Conservation (phyloP, 2,797 vertebrate genomes). For the Danionella dracula region DNA sequence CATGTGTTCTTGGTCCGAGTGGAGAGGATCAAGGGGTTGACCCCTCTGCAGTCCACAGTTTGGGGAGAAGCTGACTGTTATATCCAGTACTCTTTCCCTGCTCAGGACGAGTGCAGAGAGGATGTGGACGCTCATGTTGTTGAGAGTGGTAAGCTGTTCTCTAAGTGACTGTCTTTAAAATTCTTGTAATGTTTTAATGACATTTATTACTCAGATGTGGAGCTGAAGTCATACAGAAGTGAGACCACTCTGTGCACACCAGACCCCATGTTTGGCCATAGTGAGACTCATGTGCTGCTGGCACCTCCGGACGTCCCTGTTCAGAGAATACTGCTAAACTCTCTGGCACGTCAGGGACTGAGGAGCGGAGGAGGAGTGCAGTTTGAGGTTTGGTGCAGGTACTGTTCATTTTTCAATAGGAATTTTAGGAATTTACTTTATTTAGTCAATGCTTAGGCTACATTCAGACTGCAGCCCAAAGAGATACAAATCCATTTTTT, state of each 20-base stretch:
- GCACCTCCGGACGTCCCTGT: constrained; percentile 78
- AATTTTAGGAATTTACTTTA: no score
- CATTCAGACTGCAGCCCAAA: no score
- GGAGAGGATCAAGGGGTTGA: constrained; percentile 79
- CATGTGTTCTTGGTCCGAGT: constrained; percentile 85
- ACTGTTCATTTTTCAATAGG: constrained; percentile 25
- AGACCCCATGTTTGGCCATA: constrained; percentile 81
- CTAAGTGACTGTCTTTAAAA: neutral
- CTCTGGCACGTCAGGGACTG: constrained; percentile 68
- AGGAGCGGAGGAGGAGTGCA: constrained; percentile 76
- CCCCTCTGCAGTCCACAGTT: constrained; percentile 85
- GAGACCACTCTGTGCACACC: constrained; percentile 84
- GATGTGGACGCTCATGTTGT: constrained; percentile 53
- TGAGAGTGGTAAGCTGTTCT: constrained; percentile 68
- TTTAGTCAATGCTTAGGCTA: no score
- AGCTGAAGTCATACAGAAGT: constrained; percentile 79
- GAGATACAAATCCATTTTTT: no score
- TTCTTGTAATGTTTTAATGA: neutral
- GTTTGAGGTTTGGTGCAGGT: constrained; percentile 99
- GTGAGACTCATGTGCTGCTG: constrained; percentile 78
- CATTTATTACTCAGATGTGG: constrained; percentile 50
- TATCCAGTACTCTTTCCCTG: constrained; percentile 87
- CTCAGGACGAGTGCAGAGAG: constrained; percentile 58
- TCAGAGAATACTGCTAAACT: constrained; percentile 81
- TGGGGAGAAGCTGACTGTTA: constrained; percentile 98